Conservation (phyloP, 1,140 invertebrate species). For the Nasonia longicornis region DNA sequence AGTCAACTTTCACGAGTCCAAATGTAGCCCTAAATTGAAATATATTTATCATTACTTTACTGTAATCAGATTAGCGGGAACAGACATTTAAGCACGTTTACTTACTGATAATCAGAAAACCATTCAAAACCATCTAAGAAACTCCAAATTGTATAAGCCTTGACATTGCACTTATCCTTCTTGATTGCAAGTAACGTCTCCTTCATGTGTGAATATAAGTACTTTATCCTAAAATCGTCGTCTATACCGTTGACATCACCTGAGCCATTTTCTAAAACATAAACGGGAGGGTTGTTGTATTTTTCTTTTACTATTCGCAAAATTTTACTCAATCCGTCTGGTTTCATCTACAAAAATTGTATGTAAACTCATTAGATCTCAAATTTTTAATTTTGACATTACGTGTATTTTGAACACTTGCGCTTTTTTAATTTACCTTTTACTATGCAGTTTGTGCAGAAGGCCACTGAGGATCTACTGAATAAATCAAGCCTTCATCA, state of each 20-base stretch:
- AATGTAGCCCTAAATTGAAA: background rate
- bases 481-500: slow-evolving; percentile 51
- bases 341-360: slow-evolving; percentile 62
- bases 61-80: background rate
- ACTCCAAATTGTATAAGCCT: slow-evolving; percentile 80
- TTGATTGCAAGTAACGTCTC: slow-evolving; percentile 76
- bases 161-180: slow-evolving; percentile 75
- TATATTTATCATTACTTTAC: background rate
- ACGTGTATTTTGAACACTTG: too few species aligned
- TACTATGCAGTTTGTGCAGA: background rate
- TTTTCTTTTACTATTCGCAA: slow-evolving; percentile 77
- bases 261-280: slow-evolving; percentile 81
- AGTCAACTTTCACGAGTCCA: background rate
- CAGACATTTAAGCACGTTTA: slow-evolving; percentile 43
- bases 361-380: too few species aligned
- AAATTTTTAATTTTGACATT: too few species aligned
- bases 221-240: slow-evolving; percentile 57
- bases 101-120: slow-evolving; percentile 75
- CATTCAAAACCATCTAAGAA: slow-evolving; percentile 87
- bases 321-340: slow-evolving; percentile 77
- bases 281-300: slow-evolving; percentile 77
- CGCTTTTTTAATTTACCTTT: background rate
- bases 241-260: slow-evolving; percentile 50
- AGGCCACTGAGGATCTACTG: slow-evolving; percentile 53
- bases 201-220: slow-evolving; percentile 74